A percentile compares a stretch with the other conserved stretches of the same genome.
Conservation (phyloP, 1,140 invertebrate genomes). For the Drosophila sucinea region DNA sequence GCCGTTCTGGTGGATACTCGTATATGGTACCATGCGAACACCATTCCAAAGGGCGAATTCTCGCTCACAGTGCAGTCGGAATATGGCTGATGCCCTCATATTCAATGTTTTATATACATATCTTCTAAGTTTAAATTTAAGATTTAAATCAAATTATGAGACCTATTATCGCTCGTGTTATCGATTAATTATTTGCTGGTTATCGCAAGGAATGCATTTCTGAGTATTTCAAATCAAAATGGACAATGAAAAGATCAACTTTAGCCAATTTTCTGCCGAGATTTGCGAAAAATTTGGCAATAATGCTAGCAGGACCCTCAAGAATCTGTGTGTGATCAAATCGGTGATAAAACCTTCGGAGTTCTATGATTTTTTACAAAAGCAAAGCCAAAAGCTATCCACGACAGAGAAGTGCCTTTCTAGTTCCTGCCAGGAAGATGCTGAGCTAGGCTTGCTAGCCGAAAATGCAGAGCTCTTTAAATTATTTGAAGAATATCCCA, state of each 20-base stretch:
- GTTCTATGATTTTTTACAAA: constrained; percentile 50
- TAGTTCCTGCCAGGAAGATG: constrained; percentile 7
- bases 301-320: constrained; percentile 41
- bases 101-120: not conserved
- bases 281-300: constrained; percentile 40
- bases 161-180: constrained; percentile 1
- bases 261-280: constrained; percentile 41
- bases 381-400: constrained; percentile 41
- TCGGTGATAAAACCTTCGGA: constrained; percentile 51
- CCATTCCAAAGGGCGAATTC: constrained; percentile 91
- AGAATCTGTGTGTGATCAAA: constrained; percentile 51
- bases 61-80: constrained; percentile 96
- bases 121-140: not conserved
- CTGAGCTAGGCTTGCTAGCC: constrained; percentile 38
- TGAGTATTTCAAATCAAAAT: constrained; percentile 30
- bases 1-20: constrained; percentile 94
- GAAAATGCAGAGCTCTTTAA: constrained; percentile 67
- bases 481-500: constrained; percentile 65
- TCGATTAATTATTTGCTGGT: not conserved
- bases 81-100: constrained; percentile 87
- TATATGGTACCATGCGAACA: constrained; percentile 96
- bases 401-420: not conserved
- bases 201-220: not conserved
- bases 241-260: constrained; percentile 38
- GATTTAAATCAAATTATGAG: not conserved